A percentile compares a stretch with the other conserved stretches of the same genome.
These are phyloP conservation scores for Cyphotilapia sp. DNA, from an alignment of 2,113 vertebrate species.

Conservation along the genomic window DNA sequence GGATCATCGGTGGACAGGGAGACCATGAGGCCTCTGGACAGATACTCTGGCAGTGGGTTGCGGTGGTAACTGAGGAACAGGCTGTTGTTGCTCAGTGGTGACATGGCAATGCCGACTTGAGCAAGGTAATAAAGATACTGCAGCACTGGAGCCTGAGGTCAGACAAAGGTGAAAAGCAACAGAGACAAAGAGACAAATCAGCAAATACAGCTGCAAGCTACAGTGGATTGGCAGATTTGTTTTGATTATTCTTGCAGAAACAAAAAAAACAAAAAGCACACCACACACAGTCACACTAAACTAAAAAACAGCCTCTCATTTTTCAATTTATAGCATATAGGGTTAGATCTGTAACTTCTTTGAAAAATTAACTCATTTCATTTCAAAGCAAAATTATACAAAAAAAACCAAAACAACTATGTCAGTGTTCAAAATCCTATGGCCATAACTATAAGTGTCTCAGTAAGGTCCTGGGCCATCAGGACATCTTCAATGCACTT, in stretches of 20 bases:
- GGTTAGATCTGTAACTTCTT: neutral
- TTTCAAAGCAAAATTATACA: neutral
- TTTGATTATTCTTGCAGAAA: neutral
- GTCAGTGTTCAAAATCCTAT: neutral
- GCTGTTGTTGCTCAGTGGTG: conserved; percentile 95
- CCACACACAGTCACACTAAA: neutral
- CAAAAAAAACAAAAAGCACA: neutral
- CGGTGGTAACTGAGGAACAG: conserved; percentile 97
- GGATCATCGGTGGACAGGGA: conserved; percentile 95
- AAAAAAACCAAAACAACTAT: neutral
- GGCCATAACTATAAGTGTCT: neutral
- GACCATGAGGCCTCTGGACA: conserved; percentile 89
- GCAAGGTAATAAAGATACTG: conserved; percentile 98
- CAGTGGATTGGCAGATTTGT: neutral
- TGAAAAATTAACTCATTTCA: neutral
- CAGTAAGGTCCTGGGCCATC: neutral
- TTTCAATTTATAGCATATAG: neutral
- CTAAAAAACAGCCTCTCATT: neutral
- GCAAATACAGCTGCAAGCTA: neutral
- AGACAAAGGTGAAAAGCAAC: neutral
- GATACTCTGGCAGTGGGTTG: conserved; percentile 91
- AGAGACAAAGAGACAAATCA: neutral
- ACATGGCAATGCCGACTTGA: conserved; percentile 96
- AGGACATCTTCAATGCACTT: neutral
- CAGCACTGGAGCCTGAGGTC: conserved; percentile 83